Evolutionary conservation across 2,113 vertebrate species (phyloP), one percentile per base, ranked within the genome.

Genomic region (Columba livia): DNA sequence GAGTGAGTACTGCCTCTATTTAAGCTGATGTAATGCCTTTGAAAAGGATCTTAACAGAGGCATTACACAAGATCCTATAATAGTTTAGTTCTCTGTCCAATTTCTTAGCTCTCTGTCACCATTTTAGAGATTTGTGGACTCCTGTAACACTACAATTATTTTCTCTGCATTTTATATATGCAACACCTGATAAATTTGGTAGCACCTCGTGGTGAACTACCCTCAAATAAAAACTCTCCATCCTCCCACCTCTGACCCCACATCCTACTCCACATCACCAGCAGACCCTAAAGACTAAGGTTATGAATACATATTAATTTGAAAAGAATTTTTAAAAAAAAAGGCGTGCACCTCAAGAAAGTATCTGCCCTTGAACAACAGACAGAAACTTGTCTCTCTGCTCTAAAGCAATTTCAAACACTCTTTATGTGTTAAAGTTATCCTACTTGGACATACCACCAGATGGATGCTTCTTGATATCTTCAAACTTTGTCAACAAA

Each of bases 1-100:
- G 21, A 79, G 44, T 5, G 5, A 87, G 34, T 73, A 91, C 18
- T 62, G 28, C 18, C 31, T 74, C 56, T 91, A 44, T 66, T 85
- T 95, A 88, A 86, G 50, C 47, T 71, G 56, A 94, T 40, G 34
- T 66, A 85, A 90, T 90, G 34, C 29, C 79, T 94, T 93, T 79
- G 36, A 64, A 88, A 88, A n/a, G 29, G 29, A 74, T 67, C 51
- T 42, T 78, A 91, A 62, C 26, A 78, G 58, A 83, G 47, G 50
- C 72, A 78, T 21, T 31, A 78, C 57, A 75, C 6, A 65, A 75
- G 44, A 74, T 71, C 12, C 79, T 75, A 18, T 44, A 91, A 71
- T 5, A 88, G 29, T 74, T 88, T 51, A 50, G 19, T 64, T 71
- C 48, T 56, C 42, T 88, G 25, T 38, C 8, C 48, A 56, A 71